phyloP scores from a whole-genome alignment of 2,113 vertebrate genomes.

The Pagrus major region DNA sequence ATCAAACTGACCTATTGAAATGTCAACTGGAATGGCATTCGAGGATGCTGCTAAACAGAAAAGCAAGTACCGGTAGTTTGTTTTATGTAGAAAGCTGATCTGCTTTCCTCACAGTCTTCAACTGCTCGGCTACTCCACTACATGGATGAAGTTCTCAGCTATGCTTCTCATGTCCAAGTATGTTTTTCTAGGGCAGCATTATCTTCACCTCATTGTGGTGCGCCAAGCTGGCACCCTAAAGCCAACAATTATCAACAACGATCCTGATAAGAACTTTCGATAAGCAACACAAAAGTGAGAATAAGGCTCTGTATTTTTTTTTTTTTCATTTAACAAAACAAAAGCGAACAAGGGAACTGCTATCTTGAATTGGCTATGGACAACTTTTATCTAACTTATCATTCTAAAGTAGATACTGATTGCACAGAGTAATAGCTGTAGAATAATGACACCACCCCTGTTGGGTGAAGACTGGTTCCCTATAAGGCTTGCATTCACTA shows the following conservation, averaged over 20 bases:
- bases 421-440: no score
- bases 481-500: no score
- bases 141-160: neutral
- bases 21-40: conserved; percentile 45
- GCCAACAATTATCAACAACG: no score
- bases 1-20: conserved; percentile 62
- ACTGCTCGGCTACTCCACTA: neutral
- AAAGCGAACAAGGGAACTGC: no score
- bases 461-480: no score
- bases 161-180: no score
- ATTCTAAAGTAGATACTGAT: no score
- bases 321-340: no score
- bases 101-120: neutral
- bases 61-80: conserved; percentile 5
- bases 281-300: neutral
- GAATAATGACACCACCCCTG: no score
- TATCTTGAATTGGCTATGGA: no score
- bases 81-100: conserved; percentile 6
- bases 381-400: no score
- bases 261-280: neutral
- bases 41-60: conserved; percentile 1
- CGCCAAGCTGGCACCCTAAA: neutral
- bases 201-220: neutral
- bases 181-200: neutral
- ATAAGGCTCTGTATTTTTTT: no score